Evolutionary conservation across 1,140 invertebrate species (phyloP).

Genomic region (Polypedilum pembai): DNA sequence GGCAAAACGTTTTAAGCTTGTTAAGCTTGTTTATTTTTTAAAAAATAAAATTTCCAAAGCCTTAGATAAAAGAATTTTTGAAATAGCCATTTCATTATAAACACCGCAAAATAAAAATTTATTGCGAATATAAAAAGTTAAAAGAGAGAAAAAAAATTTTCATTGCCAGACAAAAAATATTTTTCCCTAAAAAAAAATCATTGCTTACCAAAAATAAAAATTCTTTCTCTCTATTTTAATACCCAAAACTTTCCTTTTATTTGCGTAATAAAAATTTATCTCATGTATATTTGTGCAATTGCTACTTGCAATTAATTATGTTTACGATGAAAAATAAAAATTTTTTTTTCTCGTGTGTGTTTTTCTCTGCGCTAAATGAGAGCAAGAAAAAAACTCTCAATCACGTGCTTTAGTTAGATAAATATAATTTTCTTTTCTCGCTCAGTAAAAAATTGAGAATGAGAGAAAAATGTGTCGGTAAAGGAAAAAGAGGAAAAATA

Average conservation of each 20-base stretch:
- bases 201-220: not conserved
- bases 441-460: not conserved
- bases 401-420: not conserved
- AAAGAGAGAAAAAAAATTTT: too few species aligned
- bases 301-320: constrained; percentile 9
- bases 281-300: not conserved
- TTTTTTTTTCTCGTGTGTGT: not conserved
- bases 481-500: not conserved
- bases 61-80: too few species aligned
- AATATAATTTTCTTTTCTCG: too few species aligned
- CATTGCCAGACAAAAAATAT: too few species aligned
- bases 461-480: constrained; percentile 8
- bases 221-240: not conserved
- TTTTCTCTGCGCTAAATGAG: not conserved
- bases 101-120: not conserved
- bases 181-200: not conserved
- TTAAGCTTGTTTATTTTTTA: too few species aligned
- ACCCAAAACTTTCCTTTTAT: not conserved
- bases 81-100: too few species aligned
- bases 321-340: not conserved
- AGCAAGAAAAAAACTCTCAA: not conserved
- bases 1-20: too few species aligned
- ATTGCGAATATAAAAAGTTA: not conserved
- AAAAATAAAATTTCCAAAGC: too few species aligned
- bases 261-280: constrained; percentile 5